Evolutionary conservation across 1,140 invertebrate species (phyloP).

Genomic region (Aphaenogaster rudis): DNA sequence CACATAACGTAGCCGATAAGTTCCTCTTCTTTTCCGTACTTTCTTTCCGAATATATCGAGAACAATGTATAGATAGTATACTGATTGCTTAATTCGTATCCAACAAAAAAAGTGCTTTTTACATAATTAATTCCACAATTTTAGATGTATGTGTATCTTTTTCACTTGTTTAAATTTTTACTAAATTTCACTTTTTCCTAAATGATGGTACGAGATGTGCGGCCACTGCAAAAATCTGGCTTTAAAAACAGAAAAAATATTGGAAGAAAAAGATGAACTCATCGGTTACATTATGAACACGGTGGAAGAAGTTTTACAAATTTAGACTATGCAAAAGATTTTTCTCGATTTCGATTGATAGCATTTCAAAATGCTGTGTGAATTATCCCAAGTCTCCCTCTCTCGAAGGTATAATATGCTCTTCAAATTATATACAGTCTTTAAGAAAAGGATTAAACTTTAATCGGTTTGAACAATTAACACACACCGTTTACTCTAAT

Average conservation of each 20-base stretch:
- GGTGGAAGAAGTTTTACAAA: background rate
- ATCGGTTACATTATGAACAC: background rate
- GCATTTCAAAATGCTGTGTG: background rate
- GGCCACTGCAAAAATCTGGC: background rate
- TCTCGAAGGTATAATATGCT: constrained; percentile 4
- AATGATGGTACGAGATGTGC: no score
- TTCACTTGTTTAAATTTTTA: no score
- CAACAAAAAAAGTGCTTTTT: no score
- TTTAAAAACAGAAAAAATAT: background rate
- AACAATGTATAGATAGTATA: no score
- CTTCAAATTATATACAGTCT: constrained; percentile 22
- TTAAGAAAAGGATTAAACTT: constrained; percentile 32
- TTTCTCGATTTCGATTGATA: background rate
- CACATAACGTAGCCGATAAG: background rate
- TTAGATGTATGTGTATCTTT: no score
- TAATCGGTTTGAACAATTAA: constrained; percentile 22
- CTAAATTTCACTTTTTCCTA: no score
- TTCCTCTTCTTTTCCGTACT: no score
- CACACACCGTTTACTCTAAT: background rate
- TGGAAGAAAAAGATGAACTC: background rate
- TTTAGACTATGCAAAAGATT: background rate
- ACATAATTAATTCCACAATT: no score
- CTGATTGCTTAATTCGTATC: no score
- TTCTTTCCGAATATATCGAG: no score
- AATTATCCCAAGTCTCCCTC: background rate